These are phyloP conservation scores for Carduelis carduelis DNA, from an alignment of 2,797 vertebrate genomes.

Conservation along the genomic window DNA sequence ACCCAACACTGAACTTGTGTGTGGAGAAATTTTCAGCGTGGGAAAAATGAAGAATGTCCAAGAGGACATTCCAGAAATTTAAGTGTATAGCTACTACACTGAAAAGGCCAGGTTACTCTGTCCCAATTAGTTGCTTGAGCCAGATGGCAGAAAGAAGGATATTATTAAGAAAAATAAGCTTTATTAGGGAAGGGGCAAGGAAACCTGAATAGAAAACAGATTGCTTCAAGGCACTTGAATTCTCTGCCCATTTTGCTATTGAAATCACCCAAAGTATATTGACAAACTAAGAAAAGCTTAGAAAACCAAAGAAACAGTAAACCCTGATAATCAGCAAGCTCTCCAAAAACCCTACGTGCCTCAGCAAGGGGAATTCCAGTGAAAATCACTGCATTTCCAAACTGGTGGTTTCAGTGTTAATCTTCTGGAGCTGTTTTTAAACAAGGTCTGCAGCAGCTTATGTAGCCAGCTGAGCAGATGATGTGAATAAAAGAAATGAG, in stretches of 20 bases:
- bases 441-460: conserved; percentile 51
- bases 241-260: conserved; percentile 8
- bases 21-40: neutral
- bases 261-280: neutral
- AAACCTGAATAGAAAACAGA: conserved; percentile 14
- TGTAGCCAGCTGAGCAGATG: conserved; percentile 70
- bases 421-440: conserved; percentile 55
- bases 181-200: neutral
- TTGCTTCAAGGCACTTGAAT: neutral
- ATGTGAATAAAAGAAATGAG: conserved; percentile 75
- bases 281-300: neutral
- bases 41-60: neutral
- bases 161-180: neutral
- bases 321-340: neutral
- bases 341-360: neutral
- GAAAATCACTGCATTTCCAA: conserved; percentile 40
- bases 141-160: neutral
- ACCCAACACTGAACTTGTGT: neutral
- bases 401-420: neutral
- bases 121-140: neutral
- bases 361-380: conserved; percentile 24
- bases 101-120: neutral
- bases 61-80: neutral
- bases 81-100: neutral
- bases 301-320: neutral